Base-by-base conservation (phyloP, 2,797 vertebrate species). In the Intellagama lesueurii region DNA sequence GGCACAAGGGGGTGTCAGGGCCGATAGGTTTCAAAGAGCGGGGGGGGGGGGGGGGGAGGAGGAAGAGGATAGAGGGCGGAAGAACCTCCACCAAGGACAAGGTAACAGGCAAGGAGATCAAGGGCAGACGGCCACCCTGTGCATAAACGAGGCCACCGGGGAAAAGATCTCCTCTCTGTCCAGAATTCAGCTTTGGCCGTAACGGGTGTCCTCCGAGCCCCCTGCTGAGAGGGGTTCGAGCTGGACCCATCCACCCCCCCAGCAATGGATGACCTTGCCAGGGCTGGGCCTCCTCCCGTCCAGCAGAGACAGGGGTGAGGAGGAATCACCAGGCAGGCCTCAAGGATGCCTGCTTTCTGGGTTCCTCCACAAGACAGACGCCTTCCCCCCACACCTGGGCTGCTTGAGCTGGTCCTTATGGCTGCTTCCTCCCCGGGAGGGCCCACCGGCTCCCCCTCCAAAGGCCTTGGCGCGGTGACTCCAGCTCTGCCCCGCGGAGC, bases 391-490 rank as follows among this genome's bases (percentile, higher is more conserved):
- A 88, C 88, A 97, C 96, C 96, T 94, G 75, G 92, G 60, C 47
- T 95, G 96, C 30, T 93, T 92, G 0, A 92, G 86, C 1, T 86
- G 92, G 73, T 94, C 90, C 0, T 88, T 90, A 52, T 88, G 85
- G 0, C 19, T 26, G 93, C 81, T 47, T 91, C 83, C 28, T 3
- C 52, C 79, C 47, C 84, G 30, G 0, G 93, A 81, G 0, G 95
- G 89, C 9, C 87, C 90, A 73, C 88, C 90, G 32, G 87, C 86
- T 30, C 94, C 91, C 0, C 90, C 7, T 11, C 72, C 73, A 0
- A 90, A 86, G 77, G 90, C 83, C 47, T 97, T 98, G 0, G 97
- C 97, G 87, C 96, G 95, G 95, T 98, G 98, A 84, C 96, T 97
- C 97, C 98, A 98, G 96, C 86, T 97, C 91, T 98, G 98, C 93